phyloP scores from a whole-genome alignment of 2,113 vertebrate genomes.

The Nothobranchius kuhntae region DNA sequence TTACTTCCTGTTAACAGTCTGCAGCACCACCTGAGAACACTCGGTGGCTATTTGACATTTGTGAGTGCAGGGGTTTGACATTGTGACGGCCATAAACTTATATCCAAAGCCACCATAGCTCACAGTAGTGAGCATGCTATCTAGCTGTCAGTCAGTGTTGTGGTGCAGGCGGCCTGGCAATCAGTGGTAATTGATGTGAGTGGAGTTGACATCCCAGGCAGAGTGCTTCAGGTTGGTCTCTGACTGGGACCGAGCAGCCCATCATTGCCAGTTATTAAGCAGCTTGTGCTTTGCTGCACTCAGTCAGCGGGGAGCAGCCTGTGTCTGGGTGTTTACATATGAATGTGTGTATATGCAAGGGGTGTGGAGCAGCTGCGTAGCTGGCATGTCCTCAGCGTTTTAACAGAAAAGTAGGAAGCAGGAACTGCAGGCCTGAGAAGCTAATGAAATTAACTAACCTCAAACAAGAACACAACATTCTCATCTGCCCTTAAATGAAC shows the following conservation, averaged over 20 bases:
- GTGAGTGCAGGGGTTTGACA: conserved; percentile 59
- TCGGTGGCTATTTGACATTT: conserved; percentile 55
- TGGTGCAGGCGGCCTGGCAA: conserved; percentile 36
- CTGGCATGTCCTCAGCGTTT: conserved; percentile 14
- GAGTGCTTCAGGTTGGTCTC: conserved; percentile 77
- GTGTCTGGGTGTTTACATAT: conserved; percentile 68
- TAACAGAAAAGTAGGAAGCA: neutral
- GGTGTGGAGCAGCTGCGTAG: conserved; percentile 9
- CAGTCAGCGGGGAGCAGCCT: conserved; percentile 61
- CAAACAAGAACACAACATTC: conserved; percentile 5
- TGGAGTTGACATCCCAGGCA: conserved; percentile 76
- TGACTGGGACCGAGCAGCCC: conserved; percentile 76
- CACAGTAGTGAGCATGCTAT: conserved; percentile 56
- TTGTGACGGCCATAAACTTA: conserved; percentile 47
- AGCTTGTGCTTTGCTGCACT: conserved; percentile 70
- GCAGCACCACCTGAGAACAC: conserved; percentile 29
- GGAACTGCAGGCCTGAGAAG: conserved; percentile 10
- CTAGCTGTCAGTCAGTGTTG: conserved; percentile 66
- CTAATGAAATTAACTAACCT: conserved; percentile 22
- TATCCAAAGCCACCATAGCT: conserved; percentile 61
- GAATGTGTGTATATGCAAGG: conserved; percentile 47
- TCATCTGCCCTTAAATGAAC: conserved; percentile 5
- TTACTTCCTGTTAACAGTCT: conserved; percentile 32
- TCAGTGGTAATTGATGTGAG: conserved; percentile 78
- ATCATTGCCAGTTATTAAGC: conserved; percentile 82